A percentile compares a stretch with the other conserved stretches of the same genome.
Conservation (phyloP, 2,888 invertebrate genomes). For the Cotesia congregata region DNA sequence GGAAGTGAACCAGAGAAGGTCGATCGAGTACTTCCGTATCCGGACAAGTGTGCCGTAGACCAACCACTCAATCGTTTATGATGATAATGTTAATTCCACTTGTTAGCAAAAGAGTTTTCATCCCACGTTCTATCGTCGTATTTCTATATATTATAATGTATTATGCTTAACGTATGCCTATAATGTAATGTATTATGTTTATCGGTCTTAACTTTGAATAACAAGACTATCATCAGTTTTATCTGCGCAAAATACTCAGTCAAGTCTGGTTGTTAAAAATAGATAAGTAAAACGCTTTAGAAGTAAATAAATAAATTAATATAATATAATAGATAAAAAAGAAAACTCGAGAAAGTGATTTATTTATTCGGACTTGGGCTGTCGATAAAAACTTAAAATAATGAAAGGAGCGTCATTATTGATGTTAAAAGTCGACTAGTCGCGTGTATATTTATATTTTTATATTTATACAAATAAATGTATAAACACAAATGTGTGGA, state of each 20-base stretch:
- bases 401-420: conserved; percentile 12
- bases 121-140: background rate
- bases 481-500: background rate
- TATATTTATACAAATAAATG: background rate
- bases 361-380: background rate
- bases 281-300: too few species aligned
- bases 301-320: too few species aligned
- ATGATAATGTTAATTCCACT: conserved; percentile 46
- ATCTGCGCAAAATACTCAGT: background rate
- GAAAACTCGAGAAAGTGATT: background rate
- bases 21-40: conserved; percentile 59
- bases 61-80: conserved; percentile 51
- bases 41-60: conserved; percentile 50
- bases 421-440: conserved; percentile 5
- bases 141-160: background rate
- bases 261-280: too few species aligned
- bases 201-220: background rate
- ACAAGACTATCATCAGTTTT: background rate
- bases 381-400: background rate
- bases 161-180: background rate
- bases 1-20: conserved; percentile 19
- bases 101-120: background rate
- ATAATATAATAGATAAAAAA: background rate
- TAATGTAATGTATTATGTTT: background rate
- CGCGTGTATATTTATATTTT: background rate